Evolutionary conservation across 2,113 vertebrate species (phyloP), one percentile per base, ranked within the genome.

Genomic region (Elephantulus edwardii): DNA sequence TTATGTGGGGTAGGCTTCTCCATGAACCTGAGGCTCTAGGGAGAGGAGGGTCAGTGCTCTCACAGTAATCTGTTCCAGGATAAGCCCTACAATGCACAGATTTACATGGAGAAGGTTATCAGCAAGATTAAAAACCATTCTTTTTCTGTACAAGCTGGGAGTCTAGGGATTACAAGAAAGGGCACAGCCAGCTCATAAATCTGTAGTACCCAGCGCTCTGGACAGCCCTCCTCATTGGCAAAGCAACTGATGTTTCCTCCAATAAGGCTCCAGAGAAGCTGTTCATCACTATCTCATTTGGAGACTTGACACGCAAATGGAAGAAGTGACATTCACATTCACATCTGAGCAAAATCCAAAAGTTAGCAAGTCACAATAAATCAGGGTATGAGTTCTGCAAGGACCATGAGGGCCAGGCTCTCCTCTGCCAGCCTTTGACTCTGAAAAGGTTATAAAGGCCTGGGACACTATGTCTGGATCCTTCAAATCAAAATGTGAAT

Each of bases 261-360:
- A 75, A 33, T 48, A 48, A 89, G 68, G 48, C 71, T 38, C 72
- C 62, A 28, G 56, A 89, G 81, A 86, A 70, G 84, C 84, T 42
- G 35, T 83, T 76, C 20, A 60, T 95, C 89, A 89, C 48, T 22
- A 88, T 72, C 86, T 92, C 91, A 93, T 89, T 91, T 92, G 90
- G 62, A 91, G 83, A 76, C 33, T 4, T 83, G 89, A 88, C 80
- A 86, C 40, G 38, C 60, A 44, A 87, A 93, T 64, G 83, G 81
- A 84, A 76, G 48, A 3, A 35, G 72, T 30, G 83, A 71, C 6
- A 72, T 56, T 86, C 83, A 80, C 50, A 81, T 72, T 90, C 56
- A 89, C 12, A 91, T 60, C 58, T 86, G 66, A 88, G 86, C 66
- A 83, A 71, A 91, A 58, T 33, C 64, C 86, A 48, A 66, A 54